Base-by-base conservation (phyloP, 1,140 invertebrate genomes). In the Aricia agestis region DNA sequence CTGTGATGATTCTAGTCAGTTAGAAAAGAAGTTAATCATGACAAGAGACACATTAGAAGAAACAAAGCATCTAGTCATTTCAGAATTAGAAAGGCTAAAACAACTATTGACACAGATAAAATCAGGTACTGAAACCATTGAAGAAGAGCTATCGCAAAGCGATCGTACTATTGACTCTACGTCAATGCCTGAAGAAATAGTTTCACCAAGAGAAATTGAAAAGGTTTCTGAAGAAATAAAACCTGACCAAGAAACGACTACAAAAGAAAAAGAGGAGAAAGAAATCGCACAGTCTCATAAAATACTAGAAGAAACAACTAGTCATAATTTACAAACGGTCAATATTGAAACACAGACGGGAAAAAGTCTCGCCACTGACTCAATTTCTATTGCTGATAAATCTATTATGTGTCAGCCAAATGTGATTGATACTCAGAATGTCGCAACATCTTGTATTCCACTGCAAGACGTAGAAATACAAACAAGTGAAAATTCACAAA, bases 151-250 rank as follows among this genome's bases (percentile, higher is more conserved):
- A 71, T 92, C 85, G 78, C 92, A 87, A 77, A 92, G 92, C n/a
- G 93, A 94, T 77, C 92, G 93, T 73, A 94, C 94, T 17, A 89
- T 94, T 67, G 93, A 94, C 80, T 94, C 93, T 19, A 93, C 92
- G 65, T 93, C 93, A 73, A 94, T 94, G 93, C 93, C 93, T 17
- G 92, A 94, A 81, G 94, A 94, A 86, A 90, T 93, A 73, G 89
- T 87, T 67, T 73, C 82, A 36, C 86, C 89, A 25, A 82, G 79
- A 72, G 81, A 83, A 70, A 59, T 58, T 15, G 74, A 81, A 61
- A n/a, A 19, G 68, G 66, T 70, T 63, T 57, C 75, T 52, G 77
- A 81, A 42, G 6, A 19, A 58, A 52, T 69, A 15, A 61, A 67
- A 71, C 13, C 19, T 17, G 59, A 4, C 6, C 10, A 72, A 32